These are phyloP conservation scores for Lasius fuliginosus DNA, from an alignment of 2,888 invertebrate species.

Conservation along the genomic window DNA sequence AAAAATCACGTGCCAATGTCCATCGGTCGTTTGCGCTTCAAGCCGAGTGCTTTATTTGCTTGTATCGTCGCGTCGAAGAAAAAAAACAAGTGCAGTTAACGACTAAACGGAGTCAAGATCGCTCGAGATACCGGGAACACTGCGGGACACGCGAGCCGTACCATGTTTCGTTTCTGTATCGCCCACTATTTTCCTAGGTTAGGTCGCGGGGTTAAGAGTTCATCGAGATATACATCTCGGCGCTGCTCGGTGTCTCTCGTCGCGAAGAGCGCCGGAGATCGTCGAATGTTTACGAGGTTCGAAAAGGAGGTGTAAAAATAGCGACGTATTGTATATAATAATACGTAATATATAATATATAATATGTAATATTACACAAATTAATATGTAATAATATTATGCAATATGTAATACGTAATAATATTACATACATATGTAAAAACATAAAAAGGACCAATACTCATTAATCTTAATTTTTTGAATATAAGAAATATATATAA, in stretches of 20 bases:
- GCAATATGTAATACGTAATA: too few relatives aligned
- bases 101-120: constrained; percentile 12
- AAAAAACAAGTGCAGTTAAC: background rate
- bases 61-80: background rate
- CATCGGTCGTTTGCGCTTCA: constrained; percentile 7
- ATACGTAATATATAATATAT: too few relatives aligned
- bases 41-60: constrained; percentile 6
- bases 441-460: too few relatives aligned
- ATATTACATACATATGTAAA: too few relatives aligned
- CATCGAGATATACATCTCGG: constrained; percentile 41
- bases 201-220: constrained; percentile 67
- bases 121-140: constrained; percentile 57
- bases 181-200: constrained; percentile 70
- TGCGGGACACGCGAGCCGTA: constrained; percentile 59
- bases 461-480: too few relatives aligned
- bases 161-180: constrained; percentile 68
- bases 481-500: too few relatives aligned
- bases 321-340: too few relatives aligned
- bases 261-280: constrained; percentile 58
- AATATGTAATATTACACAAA: too few relatives aligned
- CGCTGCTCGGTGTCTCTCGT: constrained; percentile 49
- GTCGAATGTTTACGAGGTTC: constrained; percentile 23
- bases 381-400: too few relatives aligned
- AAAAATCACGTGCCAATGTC: constrained; percentile 44
- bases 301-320: constrained; percentile 15